phyloP scores from a whole-genome alignment of 2,888 invertebrate genomes.

The Lasioglossum villosulum region DNA sequence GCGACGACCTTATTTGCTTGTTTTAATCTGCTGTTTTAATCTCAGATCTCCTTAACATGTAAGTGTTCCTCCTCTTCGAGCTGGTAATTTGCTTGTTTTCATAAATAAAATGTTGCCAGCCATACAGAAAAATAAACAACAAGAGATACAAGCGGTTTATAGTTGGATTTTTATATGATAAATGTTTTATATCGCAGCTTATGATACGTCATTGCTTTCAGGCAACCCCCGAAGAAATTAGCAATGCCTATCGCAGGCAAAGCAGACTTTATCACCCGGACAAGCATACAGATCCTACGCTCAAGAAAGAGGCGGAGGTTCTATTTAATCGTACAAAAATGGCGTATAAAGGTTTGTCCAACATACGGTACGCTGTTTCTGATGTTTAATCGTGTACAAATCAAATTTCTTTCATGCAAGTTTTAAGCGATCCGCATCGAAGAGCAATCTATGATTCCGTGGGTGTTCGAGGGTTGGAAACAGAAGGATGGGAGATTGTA shows the following conservation, averaged over 20 bases:
- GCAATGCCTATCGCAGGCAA: slow-evolving; percentile 95
- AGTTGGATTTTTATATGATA: background rate
- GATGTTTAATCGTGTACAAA: background rate
- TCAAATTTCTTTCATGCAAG: slow-evolving; percentile 78
- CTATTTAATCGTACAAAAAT: slow-evolving; percentile 97
- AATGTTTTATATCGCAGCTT: background rate
- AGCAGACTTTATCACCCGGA: slow-evolving; percentile 98
- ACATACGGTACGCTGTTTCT: no score
- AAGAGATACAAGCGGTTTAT: background rate
- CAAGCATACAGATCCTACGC: slow-evolving; percentile 93
- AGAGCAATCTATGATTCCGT: slow-evolving; percentile 97
- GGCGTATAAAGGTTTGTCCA: slow-evolving; percentile 93
- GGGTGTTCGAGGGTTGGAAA: slow-evolving; percentile 93
- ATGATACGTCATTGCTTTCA: slow-evolving; percentile 81
- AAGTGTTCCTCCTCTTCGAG: background rate
- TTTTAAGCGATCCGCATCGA: slow-evolving; percentile 96
- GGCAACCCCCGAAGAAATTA: slow-evolving; percentile 97
- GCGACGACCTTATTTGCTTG: background rate
- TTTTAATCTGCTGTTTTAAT: background rate
- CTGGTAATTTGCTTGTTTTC: background rate
- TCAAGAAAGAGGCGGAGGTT: slow-evolving; percentile 95
- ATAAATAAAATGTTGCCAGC: background rate
- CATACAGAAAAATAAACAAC: background rate
- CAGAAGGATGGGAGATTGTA: slow-evolving; percentile 98
- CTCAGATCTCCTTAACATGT: background rate